phyloP scores from a whole-genome alignment of 2,888 invertebrate species.

The Limnephilus marmoratus region DNA sequence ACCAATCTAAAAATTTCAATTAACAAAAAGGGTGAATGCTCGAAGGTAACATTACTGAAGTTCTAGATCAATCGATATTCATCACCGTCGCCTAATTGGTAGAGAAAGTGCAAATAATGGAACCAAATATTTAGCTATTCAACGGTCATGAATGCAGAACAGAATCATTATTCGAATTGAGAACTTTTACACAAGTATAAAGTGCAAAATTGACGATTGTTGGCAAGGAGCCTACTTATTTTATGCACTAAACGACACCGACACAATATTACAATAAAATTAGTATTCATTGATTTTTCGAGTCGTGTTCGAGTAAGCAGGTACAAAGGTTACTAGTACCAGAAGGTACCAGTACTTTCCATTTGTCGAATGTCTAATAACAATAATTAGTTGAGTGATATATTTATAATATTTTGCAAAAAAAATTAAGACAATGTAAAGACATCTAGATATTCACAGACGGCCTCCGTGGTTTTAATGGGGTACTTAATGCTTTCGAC shows the following conservation, averaged over 20 bases:
- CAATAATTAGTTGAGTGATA: no score
- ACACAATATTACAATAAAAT: not conserved
- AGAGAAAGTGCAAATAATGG: slow-evolving; percentile 8
- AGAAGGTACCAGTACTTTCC: not conserved
- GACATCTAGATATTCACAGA: no score
- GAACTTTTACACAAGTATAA: not conserved
- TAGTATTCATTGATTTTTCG: not conserved
- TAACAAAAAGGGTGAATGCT: not conserved
- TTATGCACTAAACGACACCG: not conserved
- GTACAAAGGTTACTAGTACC: not conserved
- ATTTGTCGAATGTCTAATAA: not conserved
- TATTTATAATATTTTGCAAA: no score
- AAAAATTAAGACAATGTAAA: no score
- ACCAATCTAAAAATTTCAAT: not conserved
- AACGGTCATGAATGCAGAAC: not conserved
- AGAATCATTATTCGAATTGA: not conserved
- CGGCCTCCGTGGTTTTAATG: no score
- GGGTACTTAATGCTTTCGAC: no score
- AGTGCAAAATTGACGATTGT: not conserved
- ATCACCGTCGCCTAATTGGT: not conserved
- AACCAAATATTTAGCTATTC: not conserved
- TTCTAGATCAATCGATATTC: not conserved
- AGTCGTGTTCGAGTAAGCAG: not conserved
- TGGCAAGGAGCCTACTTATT: not conserved
- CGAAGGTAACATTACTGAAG: not conserved